A percentile compares a stretch with the other conserved stretches of the same genome.
phyloP scores from a whole-genome alignment of 2,797 vertebrate species.

The Fratercula arctica region DNA sequence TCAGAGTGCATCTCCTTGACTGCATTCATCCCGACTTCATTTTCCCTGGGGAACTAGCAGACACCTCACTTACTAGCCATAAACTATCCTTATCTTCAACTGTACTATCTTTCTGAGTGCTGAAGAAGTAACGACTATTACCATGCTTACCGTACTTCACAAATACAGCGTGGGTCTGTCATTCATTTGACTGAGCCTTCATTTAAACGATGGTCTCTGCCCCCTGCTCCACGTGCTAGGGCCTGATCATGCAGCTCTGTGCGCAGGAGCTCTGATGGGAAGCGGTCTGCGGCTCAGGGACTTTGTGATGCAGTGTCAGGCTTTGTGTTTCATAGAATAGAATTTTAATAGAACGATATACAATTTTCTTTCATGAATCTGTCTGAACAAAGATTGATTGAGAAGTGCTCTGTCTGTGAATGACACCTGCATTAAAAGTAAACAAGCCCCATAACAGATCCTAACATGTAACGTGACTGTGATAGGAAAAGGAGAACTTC shows the following conservation, averaged over 20 bases:
- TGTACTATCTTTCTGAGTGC: neutral
- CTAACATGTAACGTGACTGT: neutral
- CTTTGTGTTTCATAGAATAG: neutral
- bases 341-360: neutral
- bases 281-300: neutral
- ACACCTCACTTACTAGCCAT: neutral
- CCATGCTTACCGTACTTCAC: neutral
- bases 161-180: neutral
- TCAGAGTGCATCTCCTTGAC: neutral
- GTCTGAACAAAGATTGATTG: neutral
- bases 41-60: neutral
- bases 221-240: neutral
- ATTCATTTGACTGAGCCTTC: neutral
- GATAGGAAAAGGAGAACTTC: neutral
- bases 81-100: neutral
- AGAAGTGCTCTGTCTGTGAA: neutral
- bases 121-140: neutral
- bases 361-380: neutral
- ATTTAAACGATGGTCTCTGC: neutral
- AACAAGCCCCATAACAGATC: neutral
- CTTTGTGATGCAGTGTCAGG: neutral
- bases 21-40: neutral
- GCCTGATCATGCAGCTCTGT: neutral
- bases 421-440: conserved; percentile 1
- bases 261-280: neutral